phyloP scores from a whole-genome alignment of 2,113 vertebrate genomes.

The Romanogobio albipinnatus region DNA sequence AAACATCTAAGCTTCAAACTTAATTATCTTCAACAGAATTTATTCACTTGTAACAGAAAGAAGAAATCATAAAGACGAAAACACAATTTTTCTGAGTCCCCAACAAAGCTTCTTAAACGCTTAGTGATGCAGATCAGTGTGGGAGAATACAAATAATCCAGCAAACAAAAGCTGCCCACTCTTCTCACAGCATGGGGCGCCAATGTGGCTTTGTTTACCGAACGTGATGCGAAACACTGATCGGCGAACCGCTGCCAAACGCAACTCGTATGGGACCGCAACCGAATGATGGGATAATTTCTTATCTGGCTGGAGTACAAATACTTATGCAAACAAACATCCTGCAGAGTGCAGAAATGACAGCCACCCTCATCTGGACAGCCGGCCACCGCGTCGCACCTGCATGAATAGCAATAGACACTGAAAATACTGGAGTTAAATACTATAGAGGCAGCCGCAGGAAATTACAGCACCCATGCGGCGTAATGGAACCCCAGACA shows the following conservation, averaged over 20 bases:
- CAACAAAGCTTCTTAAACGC: slow-evolving; percentile 56
- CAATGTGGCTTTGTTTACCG: slow-evolving; percentile 53
- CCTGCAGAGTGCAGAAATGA: slow-evolving; percentile 1
- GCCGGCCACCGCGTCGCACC: neutral
- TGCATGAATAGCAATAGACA: slow-evolving; percentile 5
- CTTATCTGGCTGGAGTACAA: slow-evolving; percentile 50
- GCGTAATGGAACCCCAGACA: slow-evolving; percentile 4
- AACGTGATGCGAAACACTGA: slow-evolving; percentile 46
- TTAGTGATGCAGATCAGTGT: slow-evolving; percentile 43
- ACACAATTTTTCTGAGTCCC: slow-evolving; percentile 23
- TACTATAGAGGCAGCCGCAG: neutral
- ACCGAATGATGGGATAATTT: slow-evolving; percentile 53
- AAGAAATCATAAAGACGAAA: slow-evolving; percentile 34
- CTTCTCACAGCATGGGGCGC: slow-evolving; percentile 31
- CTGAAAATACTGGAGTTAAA: slow-evolving; percentile 1
- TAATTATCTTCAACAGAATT: neutral
- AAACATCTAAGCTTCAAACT: neutral
- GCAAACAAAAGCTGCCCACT: slow-evolving; percentile 50
- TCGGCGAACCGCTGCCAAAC: slow-evolving; percentile 6
- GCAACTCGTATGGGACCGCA: slow-evolving; percentile 39
- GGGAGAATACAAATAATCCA: slow-evolving; percentile 58
- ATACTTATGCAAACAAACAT: slow-evolving; percentile 57
- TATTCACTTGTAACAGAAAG: neutral
- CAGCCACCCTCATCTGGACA: slow-evolving; percentile 9
- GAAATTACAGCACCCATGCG: neutral